Percentiles rank a stretch among this genome's conserved stretches.
phyloP scores from a whole-genome alignment of 1,140 invertebrate species.

The Campoletis sonorensis region DNA sequence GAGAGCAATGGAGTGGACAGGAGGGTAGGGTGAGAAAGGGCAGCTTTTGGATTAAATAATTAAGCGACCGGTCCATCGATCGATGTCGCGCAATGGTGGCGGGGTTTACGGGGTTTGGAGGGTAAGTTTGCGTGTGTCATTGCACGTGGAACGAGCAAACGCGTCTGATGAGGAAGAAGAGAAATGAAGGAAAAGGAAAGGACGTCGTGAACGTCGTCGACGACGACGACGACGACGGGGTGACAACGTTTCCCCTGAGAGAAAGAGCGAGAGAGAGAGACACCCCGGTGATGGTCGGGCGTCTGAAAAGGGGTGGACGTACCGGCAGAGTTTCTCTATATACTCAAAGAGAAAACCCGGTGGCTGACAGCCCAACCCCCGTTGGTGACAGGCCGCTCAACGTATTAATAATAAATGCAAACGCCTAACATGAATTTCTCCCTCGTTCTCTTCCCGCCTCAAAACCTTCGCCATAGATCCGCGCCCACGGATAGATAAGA shows the following conservation, averaged over 20 bases:
- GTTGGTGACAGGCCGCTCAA: slow-evolving; percentile 68
- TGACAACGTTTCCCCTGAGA: slow-evolving; percentile 34
- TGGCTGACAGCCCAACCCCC: slow-evolving; percentile 64
- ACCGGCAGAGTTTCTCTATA: background rate
- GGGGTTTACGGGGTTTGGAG: slow-evolving; percentile 48
- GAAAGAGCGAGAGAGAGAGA: slow-evolving; percentile 21
- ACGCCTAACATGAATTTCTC: slow-evolving; percentile 73
- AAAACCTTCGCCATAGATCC: slow-evolving; percentile 36
- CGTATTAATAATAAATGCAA: slow-evolving; percentile 75
- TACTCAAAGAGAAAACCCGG: slow-evolving; percentile 41
- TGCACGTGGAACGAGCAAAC: slow-evolving; percentile 38
- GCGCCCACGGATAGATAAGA: background rate
- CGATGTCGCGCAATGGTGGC: slow-evolving; percentile 52
- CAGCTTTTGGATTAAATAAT: slow-evolving; percentile 60
- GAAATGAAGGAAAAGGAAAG: slow-evolving; percentile 18
- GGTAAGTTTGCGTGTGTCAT: slow-evolving; percentile 44
- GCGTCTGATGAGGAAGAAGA: slow-evolving; percentile 33
- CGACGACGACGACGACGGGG: slow-evolving; percentile 39
- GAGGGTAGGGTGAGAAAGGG: background rate
- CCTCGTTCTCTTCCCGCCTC: slow-evolving; percentile 58
- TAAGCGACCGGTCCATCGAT: slow-evolving; percentile 53
- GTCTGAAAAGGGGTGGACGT: slow-evolving; percentile 46
- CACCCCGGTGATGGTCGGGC: slow-evolving; percentile 20
- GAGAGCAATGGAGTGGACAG: no score
- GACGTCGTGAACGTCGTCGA: slow-evolving; percentile 38